Base-by-base conservation (phyloP, 2,888 invertebrate species). In the Chloroclysta siterata region DNA sequence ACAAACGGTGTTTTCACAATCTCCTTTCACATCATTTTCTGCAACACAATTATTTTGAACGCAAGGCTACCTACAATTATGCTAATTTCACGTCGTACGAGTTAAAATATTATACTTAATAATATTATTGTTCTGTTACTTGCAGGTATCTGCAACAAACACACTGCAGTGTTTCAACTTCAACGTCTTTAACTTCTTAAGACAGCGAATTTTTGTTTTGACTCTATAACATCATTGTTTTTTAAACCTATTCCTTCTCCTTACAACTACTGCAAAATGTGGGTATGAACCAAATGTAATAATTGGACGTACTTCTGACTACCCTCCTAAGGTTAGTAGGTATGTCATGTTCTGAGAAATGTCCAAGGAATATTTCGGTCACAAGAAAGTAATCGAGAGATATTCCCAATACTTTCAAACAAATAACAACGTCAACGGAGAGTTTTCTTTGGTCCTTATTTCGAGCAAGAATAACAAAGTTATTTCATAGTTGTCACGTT, bases 21-120 rank as follows among this genome's bases (percentile, higher is more conserved):
- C 60, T 60, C 64, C 60, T 65, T 59, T 61, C 61, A 58, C 60
- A 62, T 58, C 50, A 65, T 65, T 65, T 61, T 65, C 53, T 62
- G 65, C 65, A 61, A 58, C 58, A 65, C 53, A 61, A 55, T 65
- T 58, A 61, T 61, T 51, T 59, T 54, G 47, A 61, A 61, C 47
- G 61, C 65, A 65, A 65, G 65, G 57, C 65, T 65, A 61, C 57
- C 41, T 42, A 58, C 61, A 57, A 65, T 60, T 65, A 65, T 65
- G 65, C 42, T 51, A 61, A 65, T 65, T 56, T 53, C 36, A 52
- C 46, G 7, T 58, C 36, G 53, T 54, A 59, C 53, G 54, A 54
- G 48, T 47, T 65, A 46, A 57, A 65, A 54, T 60, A 60, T 55
- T 60, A 60, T 46, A 17, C 46, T 17, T 51, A 60, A 57, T 53